Conservation (phyloP, 2,113 vertebrate species). For the Lepidothrix coronata region DNA sequence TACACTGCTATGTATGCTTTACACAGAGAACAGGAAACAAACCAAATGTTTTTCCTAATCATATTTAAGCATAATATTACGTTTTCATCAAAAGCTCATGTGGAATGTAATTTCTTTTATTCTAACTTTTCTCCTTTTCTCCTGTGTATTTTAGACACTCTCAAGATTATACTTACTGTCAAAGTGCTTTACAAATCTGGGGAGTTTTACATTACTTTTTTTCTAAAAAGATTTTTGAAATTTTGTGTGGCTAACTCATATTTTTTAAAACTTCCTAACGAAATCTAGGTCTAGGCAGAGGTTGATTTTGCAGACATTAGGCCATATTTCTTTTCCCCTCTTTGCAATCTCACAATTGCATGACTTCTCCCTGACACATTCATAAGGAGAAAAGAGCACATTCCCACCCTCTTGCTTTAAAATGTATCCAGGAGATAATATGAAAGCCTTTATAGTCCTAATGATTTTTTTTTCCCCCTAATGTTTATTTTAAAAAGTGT, state of each 20-base stretch:
- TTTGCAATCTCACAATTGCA: not conserved
- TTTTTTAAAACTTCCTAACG: not conserved
- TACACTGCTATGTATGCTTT: fast-evolving
- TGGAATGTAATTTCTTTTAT: not conserved
- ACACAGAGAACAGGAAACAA: not conserved
- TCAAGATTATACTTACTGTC: not conserved
- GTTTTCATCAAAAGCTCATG: not conserved
- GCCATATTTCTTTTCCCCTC: not conserved
- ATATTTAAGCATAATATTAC: not conserved
- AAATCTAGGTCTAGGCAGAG: not conserved
- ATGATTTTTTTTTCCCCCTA: not conserved
- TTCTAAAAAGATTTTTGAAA: not conserved
- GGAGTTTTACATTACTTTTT: not conserved
- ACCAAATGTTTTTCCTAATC: not conserved
- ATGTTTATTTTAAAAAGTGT: constrained; percentile 65
- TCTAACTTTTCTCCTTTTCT: not conserved
- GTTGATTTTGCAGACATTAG: not conserved
- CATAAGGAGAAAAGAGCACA: constrained; percentile 24
- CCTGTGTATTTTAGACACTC: not conserved
- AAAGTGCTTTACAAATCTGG: not conserved
- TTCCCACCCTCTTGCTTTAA: constrained; percentile 55
- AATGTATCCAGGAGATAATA: constrained; percentile 47
- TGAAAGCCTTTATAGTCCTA: constrained; percentile 47
- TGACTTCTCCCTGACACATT: not conserved
- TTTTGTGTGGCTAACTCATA: not conserved